phyloP scores from a whole-genome alignment of 92 coral and sea anemone species.

The Porites divaricata region DNA sequence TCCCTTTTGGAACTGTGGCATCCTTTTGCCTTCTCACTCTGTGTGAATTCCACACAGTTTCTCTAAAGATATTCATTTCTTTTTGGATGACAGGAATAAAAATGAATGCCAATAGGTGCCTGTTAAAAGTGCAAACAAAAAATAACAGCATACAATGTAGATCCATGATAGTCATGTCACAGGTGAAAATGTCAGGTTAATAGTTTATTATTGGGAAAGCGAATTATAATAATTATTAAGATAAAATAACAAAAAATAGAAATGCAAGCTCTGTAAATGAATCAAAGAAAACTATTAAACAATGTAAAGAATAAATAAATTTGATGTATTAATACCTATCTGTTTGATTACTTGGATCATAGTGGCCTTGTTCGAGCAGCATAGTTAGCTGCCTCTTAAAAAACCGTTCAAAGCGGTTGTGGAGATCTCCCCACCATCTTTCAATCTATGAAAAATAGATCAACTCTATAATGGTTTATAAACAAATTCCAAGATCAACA shows the following conservation, averaged over 20 bases:
- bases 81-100: slow-evolving; percentile 58
- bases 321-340: slow-evolving; percentile 38
- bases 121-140: slow-evolving; percentile 18
- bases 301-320: too few relatives aligned
- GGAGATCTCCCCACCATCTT: slow-evolving; percentile 78
- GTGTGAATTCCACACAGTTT: slow-evolving; percentile 73
- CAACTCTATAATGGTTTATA: neutral
- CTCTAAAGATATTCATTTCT: slow-evolving; percentile 60
- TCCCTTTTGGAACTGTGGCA: slow-evolving; percentile 70
- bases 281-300: too few relatives aligned
- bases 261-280: neutral
- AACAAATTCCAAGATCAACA: slow-evolving; percentile 7
- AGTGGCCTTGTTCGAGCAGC: slow-evolving; percentile 72
- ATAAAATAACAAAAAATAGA: slow-evolving; percentile 2
- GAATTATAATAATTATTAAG: too few relatives aligned
- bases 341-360: slow-evolving; percentile 61
- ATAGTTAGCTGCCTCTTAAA: slow-evolving; percentile 61
- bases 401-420: slow-evolving; percentile 59
- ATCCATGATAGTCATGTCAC: neutral
- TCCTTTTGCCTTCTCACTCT: slow-evolving; percentile 66
- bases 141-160: neutral
- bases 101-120: slow-evolving; percentile 59
- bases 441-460: slow-evolving; percentile 36
- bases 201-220: too few relatives aligned
- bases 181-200: neutral